Percentiles rank a stretch among this genome's conserved stretches.
These are phyloP conservation scores for Drosophila yakuba DNA, from an alignment of 1,140 invertebrate species.

Conservation along the genomic window DNA sequence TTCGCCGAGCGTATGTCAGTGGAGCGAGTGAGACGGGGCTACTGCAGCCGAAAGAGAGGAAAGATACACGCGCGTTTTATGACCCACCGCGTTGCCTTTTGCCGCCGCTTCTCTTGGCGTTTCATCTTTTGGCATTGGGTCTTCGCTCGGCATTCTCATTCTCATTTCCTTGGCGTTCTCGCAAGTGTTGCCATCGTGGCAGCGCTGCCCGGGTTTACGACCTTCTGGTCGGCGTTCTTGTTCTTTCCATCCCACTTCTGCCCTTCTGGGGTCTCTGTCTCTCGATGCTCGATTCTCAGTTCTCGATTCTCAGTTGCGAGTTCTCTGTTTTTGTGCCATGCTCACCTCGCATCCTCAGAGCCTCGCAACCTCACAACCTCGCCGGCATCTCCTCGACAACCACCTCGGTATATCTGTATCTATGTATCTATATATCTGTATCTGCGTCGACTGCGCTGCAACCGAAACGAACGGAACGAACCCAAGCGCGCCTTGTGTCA, in stretches of 20 bases:
- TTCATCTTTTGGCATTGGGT: conserved; percentile 71
- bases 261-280: conserved; percentile 11
- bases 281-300: background rate
- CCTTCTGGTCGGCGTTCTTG: conserved; percentile 39
- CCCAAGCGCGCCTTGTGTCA: conserved; percentile 66
- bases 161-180: conserved; percentile 47
- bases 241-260: conserved; percentile 17
- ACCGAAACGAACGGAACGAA: conserved; percentile 5
- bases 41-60: conserved; percentile 30
- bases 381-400: conserved; percentile 45
- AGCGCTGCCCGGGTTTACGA: conserved; percentile 67
- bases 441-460: conserved; percentile 44
- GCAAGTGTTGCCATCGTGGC: conserved; percentile 56
- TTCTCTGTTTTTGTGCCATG: conserved; percentile 59
- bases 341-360: conserved; percentile 41
- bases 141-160: conserved; percentile 34
- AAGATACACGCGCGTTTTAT: conserved; percentile 64
- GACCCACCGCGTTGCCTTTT: conserved; percentile 55
- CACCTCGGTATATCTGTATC: conserved; percentile 64
- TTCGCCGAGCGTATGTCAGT: conserved; percentile 11
- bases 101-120: conserved; percentile 68
- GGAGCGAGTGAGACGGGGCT: conserved; percentile 18
- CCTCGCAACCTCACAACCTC: conserved; percentile 41
- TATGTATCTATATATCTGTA: conserved; percentile 50
- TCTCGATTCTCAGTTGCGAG: background rate